Base-by-base conservation (phyloP, 2,797 vertebrate genomes). In the Setipinna tenuifilis region DNA sequence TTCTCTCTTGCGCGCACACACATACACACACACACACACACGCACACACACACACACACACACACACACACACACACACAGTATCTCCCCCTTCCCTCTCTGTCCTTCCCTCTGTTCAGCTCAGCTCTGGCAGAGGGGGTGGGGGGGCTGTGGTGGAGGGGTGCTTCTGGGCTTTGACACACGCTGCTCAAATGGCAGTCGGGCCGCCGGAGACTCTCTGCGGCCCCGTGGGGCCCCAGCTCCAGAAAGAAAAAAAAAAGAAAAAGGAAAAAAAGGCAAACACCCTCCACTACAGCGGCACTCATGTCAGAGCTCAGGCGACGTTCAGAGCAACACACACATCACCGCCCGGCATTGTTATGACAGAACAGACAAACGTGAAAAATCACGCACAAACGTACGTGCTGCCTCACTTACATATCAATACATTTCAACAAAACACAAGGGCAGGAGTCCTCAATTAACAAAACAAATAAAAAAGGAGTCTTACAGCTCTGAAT, bases 301-400 rank as follows among this genome's bases (percentile, higher is more conserved):
- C 35, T 14, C 71, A 6, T 16, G 28, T 75, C 68, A 75, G 68
- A 11, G 0, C 71, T 44, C 31, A 16, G 41, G 71, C 71, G 35
- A 44, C 35, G 71, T 35, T 78, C 35, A 44, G 41, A 78, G 71
- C 71, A 41, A 12, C 16, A 5, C 71, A 78, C 71, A 41, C 71
- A 44, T 44, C 41, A 21, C 35, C 31, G 6, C 71, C 5, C 9
- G 31, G 31, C 71, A 78, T 44, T 78, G 71, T 78, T 78, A 78
- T 78, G 71, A 78, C 68, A 75, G 68, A 75, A 75, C 25, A 71
- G 65, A 75, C 71, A 78, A 78, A 44, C 71, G 11, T 44, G 35
- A 35, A 44, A 44, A 71, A 31, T 41, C 71, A 44, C 35, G 9
- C 50, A 54, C 50, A 14, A 2, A 54, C 50, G 50, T 12, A 78